These are phyloP conservation scores for Esox lucius DNA, from an alignment of 2,797 vertebrate genomes.

Conservation along the genomic window DNA sequence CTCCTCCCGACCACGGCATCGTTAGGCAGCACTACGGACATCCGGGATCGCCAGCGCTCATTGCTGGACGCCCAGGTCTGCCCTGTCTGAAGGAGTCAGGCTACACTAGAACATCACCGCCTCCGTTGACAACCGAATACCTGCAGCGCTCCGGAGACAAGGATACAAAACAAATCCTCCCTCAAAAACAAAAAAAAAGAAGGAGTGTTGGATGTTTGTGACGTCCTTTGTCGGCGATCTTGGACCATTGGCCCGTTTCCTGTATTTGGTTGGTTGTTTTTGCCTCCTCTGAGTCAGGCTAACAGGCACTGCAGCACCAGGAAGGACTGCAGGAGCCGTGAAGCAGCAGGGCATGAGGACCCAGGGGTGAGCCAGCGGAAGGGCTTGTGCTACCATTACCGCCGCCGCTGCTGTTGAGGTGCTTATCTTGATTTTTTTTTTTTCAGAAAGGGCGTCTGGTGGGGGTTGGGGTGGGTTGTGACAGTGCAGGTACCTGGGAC, in stretches of 20 bases:
- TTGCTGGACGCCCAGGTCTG: slow-evolving; percentile 60
- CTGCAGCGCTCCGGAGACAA: slow-evolving; percentile 50
- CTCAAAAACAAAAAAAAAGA: slow-evolving; percentile 26
- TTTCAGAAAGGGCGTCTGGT: slow-evolving; percentile 67
- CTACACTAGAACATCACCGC: slow-evolving; percentile 60
- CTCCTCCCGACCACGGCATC: slow-evolving; percentile 62
- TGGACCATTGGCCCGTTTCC: slow-evolving; percentile 67
- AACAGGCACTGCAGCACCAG: slow-evolving; percentile 82
- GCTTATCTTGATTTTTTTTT: slow-evolving; percentile 73
- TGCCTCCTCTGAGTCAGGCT: slow-evolving; percentile 68
- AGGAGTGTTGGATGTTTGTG: slow-evolving; percentile 63
- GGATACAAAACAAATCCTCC: slow-evolving; percentile 29
- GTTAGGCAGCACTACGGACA: slow-evolving; percentile 70
- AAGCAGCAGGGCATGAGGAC: slow-evolving; percentile 79
- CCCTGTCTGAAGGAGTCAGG: slow-evolving; percentile 58
- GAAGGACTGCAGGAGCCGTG: slow-evolving; percentile 76
- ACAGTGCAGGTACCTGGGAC: slow-evolving; percentile 69
- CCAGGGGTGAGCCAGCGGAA: slow-evolving; percentile 71
- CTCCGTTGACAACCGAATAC: slow-evolving; percentile 58
- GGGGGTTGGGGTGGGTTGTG: slow-evolving; percentile 67
- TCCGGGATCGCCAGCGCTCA: slow-evolving; percentile 58
- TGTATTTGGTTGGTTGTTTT: slow-evolving; percentile 63
- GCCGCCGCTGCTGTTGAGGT: slow-evolving; percentile 74
- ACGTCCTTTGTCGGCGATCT: slow-evolving; percentile 52
- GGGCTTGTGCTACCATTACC: slow-evolving; percentile 73